Evolutionary conservation across 1,140 invertebrate species (phyloP).

Genomic region (Geopemphigus sp.): DNA sequence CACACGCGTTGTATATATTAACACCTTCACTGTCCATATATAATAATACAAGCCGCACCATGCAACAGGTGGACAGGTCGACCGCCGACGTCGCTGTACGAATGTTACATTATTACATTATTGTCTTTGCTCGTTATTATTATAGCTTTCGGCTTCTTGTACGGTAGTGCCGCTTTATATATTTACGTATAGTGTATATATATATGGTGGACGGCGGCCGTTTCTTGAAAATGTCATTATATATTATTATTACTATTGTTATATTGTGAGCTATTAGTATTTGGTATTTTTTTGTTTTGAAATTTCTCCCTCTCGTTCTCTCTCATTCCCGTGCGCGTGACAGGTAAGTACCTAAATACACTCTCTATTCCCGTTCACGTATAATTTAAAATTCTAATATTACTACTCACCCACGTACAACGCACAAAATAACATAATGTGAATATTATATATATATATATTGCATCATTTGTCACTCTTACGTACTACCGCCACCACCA

Average conservation of each 20-base stretch:
- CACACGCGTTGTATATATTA: neutral
- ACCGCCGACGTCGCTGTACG: neutral
- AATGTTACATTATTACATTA: neutral
- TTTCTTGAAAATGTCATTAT: conserved; percentile 43
- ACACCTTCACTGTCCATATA: conserved; percentile 13
- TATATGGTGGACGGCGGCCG: too few relatives aligned
- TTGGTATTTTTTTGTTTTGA: neutral
- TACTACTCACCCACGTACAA: neutral
- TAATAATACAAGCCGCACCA: too few relatives aligned
- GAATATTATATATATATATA: neutral
- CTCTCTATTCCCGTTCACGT: neutral
- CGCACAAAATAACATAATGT: neutral
- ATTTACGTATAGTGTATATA: too few relatives aligned
- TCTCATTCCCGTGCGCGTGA: too few relatives aligned
- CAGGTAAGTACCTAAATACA: neutral
- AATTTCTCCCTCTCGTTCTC: neutral
- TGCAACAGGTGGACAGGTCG: neutral
- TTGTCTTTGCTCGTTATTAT: conserved; percentile 48
- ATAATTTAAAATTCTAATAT: conserved; percentile 39
- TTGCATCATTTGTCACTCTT: conserved; percentile 28
- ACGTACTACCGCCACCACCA: neutral
- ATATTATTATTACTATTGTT: conserved; percentile 13
- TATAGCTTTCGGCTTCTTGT: conserved; percentile 47
- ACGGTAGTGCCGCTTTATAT: conserved; percentile 1
- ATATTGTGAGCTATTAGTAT: conserved; percentile 27